Base-by-base conservation (phyloP, 2,113 vertebrate genomes). In the Siniperca chuatsi region DNA sequence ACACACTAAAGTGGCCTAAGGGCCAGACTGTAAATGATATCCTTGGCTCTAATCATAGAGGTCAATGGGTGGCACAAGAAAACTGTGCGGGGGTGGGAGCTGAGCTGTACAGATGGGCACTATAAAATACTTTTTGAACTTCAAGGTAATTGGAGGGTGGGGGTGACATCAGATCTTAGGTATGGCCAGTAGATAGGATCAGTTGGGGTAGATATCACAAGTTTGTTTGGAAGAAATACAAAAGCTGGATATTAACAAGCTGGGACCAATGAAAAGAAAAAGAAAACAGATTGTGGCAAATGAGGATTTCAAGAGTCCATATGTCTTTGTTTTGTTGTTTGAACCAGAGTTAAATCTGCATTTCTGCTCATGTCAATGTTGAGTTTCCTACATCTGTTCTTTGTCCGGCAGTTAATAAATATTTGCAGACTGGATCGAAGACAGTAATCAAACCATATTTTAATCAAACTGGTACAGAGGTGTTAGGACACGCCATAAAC, bases 21-120 rank as follows among this genome's bases (percentile, higher is more conserved):
- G 81, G 88, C 89, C 52, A 82, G 87, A 87, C 75, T 89, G 93
- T 85, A 90, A 94, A 90, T 89, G 80, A 93, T 86, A 91, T 69
- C 82, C 83, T 78, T 79, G 78, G 61, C 79, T 86, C 23, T 46
- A 75, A 87, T 83, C 66, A 65, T 23, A 40, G 84, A 82, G 85
- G 89, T 87, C 84, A 81, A 44, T 73, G 71, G 77, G 90, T 82
- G 85, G 83, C 73, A 75, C 54, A 79, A 82, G 44, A 76, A 74
- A 76, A 60, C 25, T 68, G 50, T 71, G 85, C 1, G 18, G 42
- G 75, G 57, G 72, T 57, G 65, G 75, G 79, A 42, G 60, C 54
- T 35, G 75, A 69, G 78, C 4, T 33, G 73, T 40, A 79, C 89
- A 92, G 84, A 83, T 87, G 85, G 80, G 87, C 68, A 80, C 75